A percentile compares a stretch with the other conserved stretches of the same genome.
phyloP scores from a whole-genome alignment of 2,797 vertebrate species.

The Lerista edwardsae region DNA sequence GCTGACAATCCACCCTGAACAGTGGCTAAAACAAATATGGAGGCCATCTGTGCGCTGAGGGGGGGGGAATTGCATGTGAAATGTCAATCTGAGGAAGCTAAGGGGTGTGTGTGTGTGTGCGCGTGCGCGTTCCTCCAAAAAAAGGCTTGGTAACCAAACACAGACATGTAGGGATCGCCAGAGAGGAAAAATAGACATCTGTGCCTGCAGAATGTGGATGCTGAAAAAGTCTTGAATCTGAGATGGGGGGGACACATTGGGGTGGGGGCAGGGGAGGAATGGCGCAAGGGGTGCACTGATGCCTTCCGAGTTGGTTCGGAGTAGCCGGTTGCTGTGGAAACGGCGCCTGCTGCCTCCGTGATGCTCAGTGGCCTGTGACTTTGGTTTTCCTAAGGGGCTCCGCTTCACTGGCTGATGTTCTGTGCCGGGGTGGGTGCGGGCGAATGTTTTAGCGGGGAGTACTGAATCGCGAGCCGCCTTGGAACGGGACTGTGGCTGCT shows the following conservation, averaged over 20 bases:
- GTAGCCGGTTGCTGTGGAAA: slow-evolving; percentile 49
- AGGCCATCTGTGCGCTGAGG: slow-evolving; percentile 19
- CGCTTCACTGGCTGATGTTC: neutral
- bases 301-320: slow-evolving; percentile 18
- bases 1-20: slow-evolving; percentile 35
- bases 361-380: slow-evolving; percentile 33
- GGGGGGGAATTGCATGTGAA: neutral
- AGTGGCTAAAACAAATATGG: slow-evolving; percentile 62
- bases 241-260: neutral
- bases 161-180: neutral
- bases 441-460: no score
- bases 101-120: neutral
- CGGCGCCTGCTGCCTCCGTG: neutral
- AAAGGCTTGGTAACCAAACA: slow-evolving; percentile 8
- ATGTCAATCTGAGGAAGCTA: neutral
- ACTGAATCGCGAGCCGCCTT: no score
- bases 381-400: slow-evolving; percentile 34
- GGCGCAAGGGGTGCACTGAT: neutral
- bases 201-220: neutral
- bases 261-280: neutral
- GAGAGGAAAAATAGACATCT: neutral
- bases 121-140: no score
- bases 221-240: slow-evolving; percentile 37
- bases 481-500: no score
- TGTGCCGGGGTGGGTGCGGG: no score